A percentile compares a stretch with the other conserved stretches of the same genome.
phyloP scores from a whole-genome alignment of 2,113 vertebrate species.

The Phrynocephalus versicolor region DNA sequence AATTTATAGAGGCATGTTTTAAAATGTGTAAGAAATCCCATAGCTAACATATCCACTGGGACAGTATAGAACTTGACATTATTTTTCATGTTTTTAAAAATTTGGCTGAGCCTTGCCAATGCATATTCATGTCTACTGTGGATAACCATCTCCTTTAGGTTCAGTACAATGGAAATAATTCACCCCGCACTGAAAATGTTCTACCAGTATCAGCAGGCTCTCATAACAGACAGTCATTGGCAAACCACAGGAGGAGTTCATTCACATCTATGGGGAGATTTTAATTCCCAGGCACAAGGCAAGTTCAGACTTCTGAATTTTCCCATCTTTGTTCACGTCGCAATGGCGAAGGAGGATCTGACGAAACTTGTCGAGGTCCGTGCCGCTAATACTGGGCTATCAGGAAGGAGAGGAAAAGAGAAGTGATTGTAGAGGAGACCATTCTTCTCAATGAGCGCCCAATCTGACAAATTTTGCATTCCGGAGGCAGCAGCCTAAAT shows the following conservation, averaged over 20 bases:
- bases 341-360: slow-evolving; percentile 88
- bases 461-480: background rate
- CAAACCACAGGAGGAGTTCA: background rate
- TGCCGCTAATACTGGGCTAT: slow-evolving; percentile 88
- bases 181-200: slow-evolving; percentile 50
- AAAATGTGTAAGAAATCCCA: slow-evolving; percentile 5
- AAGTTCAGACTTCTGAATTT: slow-evolving; percentile 94
- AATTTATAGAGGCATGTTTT: background rate
- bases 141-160: background rate
- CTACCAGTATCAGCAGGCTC: slow-evolving; percentile 34
- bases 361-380: slow-evolving; percentile 90
- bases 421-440: slow-evolving; percentile 21
- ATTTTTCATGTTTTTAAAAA: background rate
- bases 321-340: slow-evolving; percentile 93
- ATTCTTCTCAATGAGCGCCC: background rate
- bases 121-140: background rate
- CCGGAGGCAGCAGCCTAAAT: background rate
- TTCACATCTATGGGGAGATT: slow-evolving; percentile 65
- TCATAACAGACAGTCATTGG: slow-evolving; percentile 30
- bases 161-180: slow-evolving; percentile 5
- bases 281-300: slow-evolving; percentile 92
- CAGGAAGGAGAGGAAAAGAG: slow-evolving; percentile 20
- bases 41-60: background rate
- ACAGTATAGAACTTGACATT: background rate
- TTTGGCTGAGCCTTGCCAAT: slow-evolving; percentile 2